These are phyloP conservation scores for Invenusta paracnida DNA, from an alignment of 2,888 invertebrate genomes.

Conservation along the genomic window DNA sequence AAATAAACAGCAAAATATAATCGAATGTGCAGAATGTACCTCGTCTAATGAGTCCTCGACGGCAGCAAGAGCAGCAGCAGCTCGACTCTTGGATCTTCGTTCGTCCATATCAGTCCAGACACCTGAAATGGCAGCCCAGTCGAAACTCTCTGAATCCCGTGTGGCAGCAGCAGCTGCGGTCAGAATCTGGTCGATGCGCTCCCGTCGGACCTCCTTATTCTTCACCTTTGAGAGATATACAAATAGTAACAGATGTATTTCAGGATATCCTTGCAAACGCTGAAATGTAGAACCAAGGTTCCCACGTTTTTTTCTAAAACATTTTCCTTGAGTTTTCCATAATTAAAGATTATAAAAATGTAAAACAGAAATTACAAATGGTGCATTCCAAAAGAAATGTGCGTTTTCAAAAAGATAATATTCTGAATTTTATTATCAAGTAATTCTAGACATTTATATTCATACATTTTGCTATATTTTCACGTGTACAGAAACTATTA, in stretches of 20 bases:
- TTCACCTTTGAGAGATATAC: too few relatives aligned
- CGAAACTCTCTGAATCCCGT: not conserved
- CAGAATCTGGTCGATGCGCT: constrained; percentile 20
- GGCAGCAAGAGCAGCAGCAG: not conserved
- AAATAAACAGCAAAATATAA: not conserved
- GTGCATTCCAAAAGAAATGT: not conserved
- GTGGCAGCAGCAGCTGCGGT: not conserved
- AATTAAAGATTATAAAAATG: not conserved
- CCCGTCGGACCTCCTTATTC: not conserved
- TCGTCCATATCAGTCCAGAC: not conserved
- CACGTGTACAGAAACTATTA: not conserved
- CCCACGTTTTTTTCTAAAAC: not conserved
- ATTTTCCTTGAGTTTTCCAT: not conserved
- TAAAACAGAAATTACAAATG: not conserved
- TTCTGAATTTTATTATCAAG: not conserved
- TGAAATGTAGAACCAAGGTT: too few relatives aligned
- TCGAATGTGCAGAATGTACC: not conserved
- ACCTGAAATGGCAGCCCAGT: constrained; percentile 8
- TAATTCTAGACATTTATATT: not conserved
- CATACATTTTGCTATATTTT: not conserved
- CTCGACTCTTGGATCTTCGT: not conserved
- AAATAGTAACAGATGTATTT: too few relatives aligned
- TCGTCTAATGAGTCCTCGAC: not conserved
- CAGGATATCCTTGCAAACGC: too few relatives aligned
- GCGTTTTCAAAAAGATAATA: not conserved